Evolutionary conservation across 1,140 invertebrate genomes (phyloP), one percentile per base, ranked within the genome.

Genomic region (Phthorimaea operculella): DNA sequence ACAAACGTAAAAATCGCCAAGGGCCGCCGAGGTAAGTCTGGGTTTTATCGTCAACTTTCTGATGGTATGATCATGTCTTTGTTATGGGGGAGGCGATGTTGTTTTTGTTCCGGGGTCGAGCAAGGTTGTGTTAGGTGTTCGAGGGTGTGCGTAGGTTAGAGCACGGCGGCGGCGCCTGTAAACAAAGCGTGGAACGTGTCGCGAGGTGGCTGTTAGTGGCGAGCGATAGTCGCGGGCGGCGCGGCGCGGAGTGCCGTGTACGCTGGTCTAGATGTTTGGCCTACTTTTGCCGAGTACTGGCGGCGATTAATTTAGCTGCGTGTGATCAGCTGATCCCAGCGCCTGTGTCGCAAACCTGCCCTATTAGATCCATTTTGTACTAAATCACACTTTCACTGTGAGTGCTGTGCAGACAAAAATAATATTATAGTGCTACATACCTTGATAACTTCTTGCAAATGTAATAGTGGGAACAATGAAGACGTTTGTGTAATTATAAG

Each of bases 1-100:
- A 85, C 64, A 87, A 88, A 75, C 82, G 87, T 64, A 88, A 88
- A 87, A 87, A 83, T 78, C 86, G 88, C 68, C 87, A 87, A 82
- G 86, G 83, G 67, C 83, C 87, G 72, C 81, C 85, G 74, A 87
- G 87, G 87, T 84, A 87, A 87, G 79, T 68, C 61, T 62, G 68
- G 64, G 74, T 75, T 79, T 73, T 60, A 69, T 66, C 63, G 70
- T 53, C 55, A 76, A 77, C 65, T 76, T 79, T 72, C 67, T 72
- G 65, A 57, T 60, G 52, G 64, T 63, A 66, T 80, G 79, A 81
- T 28, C 81, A 82, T 81, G 73, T 79, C 81, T 84, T 82, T 82
- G 81, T 82, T 82, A 67, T 79, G 74, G 56, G 56, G 66, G 56
- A 56, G 62, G 64, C 33, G 62, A 54, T 60, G 58, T 66, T 59